Evolutionary conservation across 2,113 vertebrate genomes (phyloP), one percentile per base, ranked within the genome.

Genomic region (Riparia riparia): DNA sequence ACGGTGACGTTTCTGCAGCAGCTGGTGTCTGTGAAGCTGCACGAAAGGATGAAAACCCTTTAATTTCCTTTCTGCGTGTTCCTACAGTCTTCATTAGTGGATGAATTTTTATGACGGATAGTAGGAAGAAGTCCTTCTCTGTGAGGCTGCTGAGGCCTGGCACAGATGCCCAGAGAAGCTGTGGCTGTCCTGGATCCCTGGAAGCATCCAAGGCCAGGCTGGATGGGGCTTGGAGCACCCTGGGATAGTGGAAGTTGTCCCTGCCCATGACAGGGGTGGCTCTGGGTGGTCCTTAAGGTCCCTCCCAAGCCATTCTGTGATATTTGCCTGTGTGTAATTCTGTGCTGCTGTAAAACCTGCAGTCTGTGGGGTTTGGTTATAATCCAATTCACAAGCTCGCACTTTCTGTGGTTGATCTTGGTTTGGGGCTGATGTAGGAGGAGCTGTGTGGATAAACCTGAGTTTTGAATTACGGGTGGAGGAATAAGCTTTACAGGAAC

Each of bases 131-230:
- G 17, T 51, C 2, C 0, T 49, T 29, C 8, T 14, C 34, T 31
- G 3, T 12, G 39, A 42, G 31, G n/a, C 1, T 26, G 39, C 2
- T 1, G 0, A 70, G 73, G 2, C 22, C 68, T 64, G 89, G 61
- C 44, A 37, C 49, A 69, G 54, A 3, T 78, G 34, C 71, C 64
- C 34, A 13, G 58, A 19, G 66, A 0, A 42, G 26, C 26, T 63
- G 77, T 12, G 78, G 60, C 12, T 91, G 44, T 10, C 26, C 31
- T 73, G 69, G 49, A 31, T 51, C 42, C 42, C 78, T 87, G 49
- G 18, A 0, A 68, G 9, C 22, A 44, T 0, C 18, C 51, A 7
- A 45, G 34, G 19, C 41, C 58, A 31, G 51, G 53, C 0, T 78
- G 64, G 34, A 61, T 0, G 0, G 29, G 47, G 47, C 32, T 78